Percentiles rank a stretch among this genome's conserved stretches.
These are phyloP conservation scores for Resseliella maxima DNA, from an alignment of 2,888 invertebrate species.

Conservation along the genomic window DNA sequence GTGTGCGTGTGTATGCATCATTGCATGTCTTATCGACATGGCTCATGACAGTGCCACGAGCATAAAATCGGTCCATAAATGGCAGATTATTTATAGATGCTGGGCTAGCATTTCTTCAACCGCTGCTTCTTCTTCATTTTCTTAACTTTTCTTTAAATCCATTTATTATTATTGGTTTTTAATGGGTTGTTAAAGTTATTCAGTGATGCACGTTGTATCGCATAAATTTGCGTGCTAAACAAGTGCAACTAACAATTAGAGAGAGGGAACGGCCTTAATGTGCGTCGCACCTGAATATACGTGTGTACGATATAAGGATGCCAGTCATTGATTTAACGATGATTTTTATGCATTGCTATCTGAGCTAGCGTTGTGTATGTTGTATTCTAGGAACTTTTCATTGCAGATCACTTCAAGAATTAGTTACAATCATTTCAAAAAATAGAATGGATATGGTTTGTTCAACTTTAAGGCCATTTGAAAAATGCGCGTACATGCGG, in stretches of 20 bases:
- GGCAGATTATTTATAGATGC: constrained; percentile 11
- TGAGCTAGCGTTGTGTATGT: not conserved
- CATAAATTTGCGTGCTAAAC: constrained; percentile 43
- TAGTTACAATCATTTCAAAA: not conserved
- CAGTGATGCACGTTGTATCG: not conserved
- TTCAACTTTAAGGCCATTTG: constrained; percentile 18
- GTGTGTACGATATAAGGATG: not conserved
- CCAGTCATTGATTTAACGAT: not conserved
- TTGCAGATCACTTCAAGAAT: not conserved
- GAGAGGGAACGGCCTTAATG: not conserved
- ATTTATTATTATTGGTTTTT: constrained; percentile 42
- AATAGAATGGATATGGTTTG: not conserved
- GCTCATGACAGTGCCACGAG: constrained; percentile 35
- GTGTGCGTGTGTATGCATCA: not conserved
- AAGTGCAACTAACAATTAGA: constrained; percentile 39
- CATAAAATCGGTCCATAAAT: constrained; percentile 38
- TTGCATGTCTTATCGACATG: not conserved
- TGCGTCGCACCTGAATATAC: not conserved
- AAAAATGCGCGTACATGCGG: not conserved
- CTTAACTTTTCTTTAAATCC: not conserved
- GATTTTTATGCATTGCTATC: constrained; percentile 13
- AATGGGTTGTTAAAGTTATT: constrained; percentile 51
- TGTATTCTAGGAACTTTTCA: not conserved
- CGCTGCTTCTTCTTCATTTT: not conserved
- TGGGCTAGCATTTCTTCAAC: not conserved